These are phyloP conservation scores for Limnephilus rhombicus DNA, from an alignment of 2,888 invertebrate species.

Conservation along the genomic window DNA sequence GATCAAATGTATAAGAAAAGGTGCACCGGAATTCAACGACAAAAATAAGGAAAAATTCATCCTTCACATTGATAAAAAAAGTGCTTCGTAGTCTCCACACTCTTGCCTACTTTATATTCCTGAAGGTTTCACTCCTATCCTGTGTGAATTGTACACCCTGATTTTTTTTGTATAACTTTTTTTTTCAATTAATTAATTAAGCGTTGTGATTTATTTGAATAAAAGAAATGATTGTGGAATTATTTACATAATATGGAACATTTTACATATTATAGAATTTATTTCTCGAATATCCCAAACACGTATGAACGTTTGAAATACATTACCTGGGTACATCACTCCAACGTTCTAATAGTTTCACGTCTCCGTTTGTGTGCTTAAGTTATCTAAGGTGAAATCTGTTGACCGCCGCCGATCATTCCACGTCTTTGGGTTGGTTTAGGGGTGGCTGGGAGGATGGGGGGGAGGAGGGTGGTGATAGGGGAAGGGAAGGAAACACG, in stretches of 20 bases:
- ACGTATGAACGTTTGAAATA: not conserved
- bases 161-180: too few relatives aligned
- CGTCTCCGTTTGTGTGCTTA: constrained; percentile 19
- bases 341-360: constrained; percentile 10
- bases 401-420: constrained; percentile 37
- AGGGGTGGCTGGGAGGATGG: not conserved
- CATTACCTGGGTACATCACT: not conserved
- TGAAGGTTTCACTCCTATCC: too few relatives aligned
- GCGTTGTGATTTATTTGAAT: too few relatives aligned
- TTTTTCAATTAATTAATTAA: too few relatives aligned
- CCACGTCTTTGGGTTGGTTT: constrained; percentile 2
- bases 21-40: too few relatives aligned
- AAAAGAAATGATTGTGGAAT: not conserved
- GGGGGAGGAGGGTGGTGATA: not conserved
- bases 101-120: too few relatives aligned
- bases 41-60: too few relatives aligned
- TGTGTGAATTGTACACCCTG: too few relatives aligned
- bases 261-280: not conserved
- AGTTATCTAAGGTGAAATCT: constrained; percentile 41
- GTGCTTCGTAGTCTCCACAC: too few relatives aligned
- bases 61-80: too few relatives aligned
- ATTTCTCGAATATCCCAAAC: not conserved
- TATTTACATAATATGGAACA: too few relatives aligned
- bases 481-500: not conserved
- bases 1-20: too few relatives aligned